A percentile compares a stretch with the other conserved stretches of the same genome.
Evolutionary conservation across 2,113 vertebrate genomes (phyloP).

Genomic region (Fulica atra): DNA sequence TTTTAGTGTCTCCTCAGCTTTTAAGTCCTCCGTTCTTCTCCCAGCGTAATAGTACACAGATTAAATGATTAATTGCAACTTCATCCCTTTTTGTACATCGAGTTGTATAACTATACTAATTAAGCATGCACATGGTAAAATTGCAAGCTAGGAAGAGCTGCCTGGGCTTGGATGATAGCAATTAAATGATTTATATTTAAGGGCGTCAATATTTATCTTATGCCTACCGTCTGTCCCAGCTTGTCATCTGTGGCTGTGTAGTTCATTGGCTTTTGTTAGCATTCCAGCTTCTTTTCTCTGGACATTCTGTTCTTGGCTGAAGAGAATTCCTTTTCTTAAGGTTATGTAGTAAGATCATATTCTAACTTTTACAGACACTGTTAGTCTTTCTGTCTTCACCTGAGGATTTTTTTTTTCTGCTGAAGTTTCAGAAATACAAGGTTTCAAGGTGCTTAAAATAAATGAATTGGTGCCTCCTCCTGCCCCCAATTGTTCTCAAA

Average conservation of each 20-base stretch:
- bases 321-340: background rate
- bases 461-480: slow-evolving; percentile 25
- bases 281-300: background rate
- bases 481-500: slow-evolving; percentile 45
- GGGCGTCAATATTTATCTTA: slow-evolving; percentile 27
- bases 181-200: slow-evolving; percentile 43
- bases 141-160: background rate
- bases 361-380: background rate
- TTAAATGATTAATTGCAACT: background rate
- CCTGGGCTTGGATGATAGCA: slow-evolving; percentile 27
- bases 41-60: background rate
- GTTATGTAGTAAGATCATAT: background rate
- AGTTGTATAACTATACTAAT: slow-evolving; percentile 4
- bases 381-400: slow-evolving; percentile 5
- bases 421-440: slow-evolving; percentile 11
- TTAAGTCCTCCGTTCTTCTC: background rate
- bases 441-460: slow-evolving; percentile 46
- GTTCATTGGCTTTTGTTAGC: background rate
- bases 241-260: background rate
- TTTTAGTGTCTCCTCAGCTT: background rate
- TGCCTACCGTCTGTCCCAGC: background rate
- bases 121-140: background rate
- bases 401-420: background rate
- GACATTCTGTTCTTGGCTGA: background rate
- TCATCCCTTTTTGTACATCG: background rate